Evolutionary conservation across 2,113 vertebrate genomes (phyloP), one percentile per base, ranked within the genome.

Genomic region (Phalacrocorax carbo): DNA sequence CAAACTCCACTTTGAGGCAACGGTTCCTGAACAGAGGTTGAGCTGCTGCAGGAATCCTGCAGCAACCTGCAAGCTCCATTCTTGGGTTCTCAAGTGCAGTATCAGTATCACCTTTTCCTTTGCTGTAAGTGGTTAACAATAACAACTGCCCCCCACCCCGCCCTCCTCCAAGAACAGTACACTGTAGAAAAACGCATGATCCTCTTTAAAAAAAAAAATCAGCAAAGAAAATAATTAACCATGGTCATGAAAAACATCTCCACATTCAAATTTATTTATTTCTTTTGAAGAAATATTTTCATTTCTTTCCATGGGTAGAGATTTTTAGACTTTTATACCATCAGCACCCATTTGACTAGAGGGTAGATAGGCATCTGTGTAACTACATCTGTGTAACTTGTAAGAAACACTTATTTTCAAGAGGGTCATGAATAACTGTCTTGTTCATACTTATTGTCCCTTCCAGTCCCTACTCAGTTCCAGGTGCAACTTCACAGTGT

Each of bases 121-220:
- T 82, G 10, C 44, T 48, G 2, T 68, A 60, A 72, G 9, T 7
- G 36, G 19, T n/a, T 51, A 72, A 49, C 11, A n/a, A 49, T 30
- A 75, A 27, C 27, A n/a, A n/a, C n/a, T 4, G 3, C 15, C 8
- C 15, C 20, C n/a, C 0, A 1, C 5, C 10, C 17, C 40, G 5
- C 7, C 13, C 2, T 2, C 4, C 14, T 12, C 34, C 21, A 18
- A 71, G 12, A 36, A 2, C 20, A 69, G 18, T 46, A 40, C 13
- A 23, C 26, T 25, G 21, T 42, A 71, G 27, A 76, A 66, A 83
- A 76, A 70, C 22, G 5, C 3, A 14, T 23, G 3, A 1, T 51
- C 2, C 15, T 77, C 36, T 25, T 38, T 8, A 32, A 72, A 68
- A 75, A 36, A 7, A 54, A 17, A 7, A 54, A 80, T 6, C 22